Evolutionary conservation across 2,888 invertebrate genomes (phyloP).

Genomic region (Acleris cristana): DNA sequence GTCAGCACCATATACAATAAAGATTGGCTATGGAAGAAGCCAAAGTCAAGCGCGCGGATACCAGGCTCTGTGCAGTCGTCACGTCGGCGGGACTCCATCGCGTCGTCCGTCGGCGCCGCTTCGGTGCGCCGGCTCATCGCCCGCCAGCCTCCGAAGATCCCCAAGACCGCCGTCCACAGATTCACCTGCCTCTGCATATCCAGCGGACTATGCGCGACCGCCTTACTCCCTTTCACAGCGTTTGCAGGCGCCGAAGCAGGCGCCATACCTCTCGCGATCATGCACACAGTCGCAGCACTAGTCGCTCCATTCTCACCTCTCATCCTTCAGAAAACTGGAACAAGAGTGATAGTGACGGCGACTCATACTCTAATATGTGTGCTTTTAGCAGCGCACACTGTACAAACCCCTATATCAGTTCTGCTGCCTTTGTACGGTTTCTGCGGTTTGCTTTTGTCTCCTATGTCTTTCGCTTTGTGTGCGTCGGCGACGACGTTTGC

Average conservation of each 20-base stretch:
- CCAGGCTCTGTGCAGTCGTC: conserved; percentile 50
- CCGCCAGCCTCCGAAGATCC: conserved; percentile 74
- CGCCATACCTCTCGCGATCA: conserved; percentile 85
- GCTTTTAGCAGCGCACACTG: conserved; percentile 84
- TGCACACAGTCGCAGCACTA: conserved; percentile 85
- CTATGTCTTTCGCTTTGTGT: conserved; percentile 82
- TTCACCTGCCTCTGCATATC: conserved; percentile 83
- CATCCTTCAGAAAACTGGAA: conserved; percentile 73
- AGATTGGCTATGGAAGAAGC: conserved; percentile 79
- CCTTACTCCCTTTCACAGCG: conserved; percentile 84
- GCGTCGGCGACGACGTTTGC: conserved; percentile 84
- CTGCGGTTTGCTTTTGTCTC: conserved; percentile 84
- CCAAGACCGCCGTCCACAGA: conserved; percentile 73
- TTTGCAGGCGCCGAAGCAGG: conserved; percentile 82
- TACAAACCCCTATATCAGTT: conserved; percentile 66
- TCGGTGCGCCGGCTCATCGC: conserved; percentile 90
- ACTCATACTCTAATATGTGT: conserved; percentile 82
- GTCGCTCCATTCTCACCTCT: conserved; percentile 78
- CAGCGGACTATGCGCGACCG: conserved; percentile 86
- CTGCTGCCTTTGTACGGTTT: conserved; percentile 69
- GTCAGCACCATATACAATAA: conserved; percentile 74
- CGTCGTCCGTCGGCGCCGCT: conserved; percentile 89
- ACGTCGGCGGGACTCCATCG: conserved; percentile 87
- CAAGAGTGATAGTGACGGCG: conserved; percentile 70
- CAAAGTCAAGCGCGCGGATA: conserved; percentile 57